A percentile compares a stretch with the other conserved stretches of the same genome.
Evolutionary conservation across 2,797 vertebrate genomes (phyloP).

Genomic region (Morus bassanus): DNA sequence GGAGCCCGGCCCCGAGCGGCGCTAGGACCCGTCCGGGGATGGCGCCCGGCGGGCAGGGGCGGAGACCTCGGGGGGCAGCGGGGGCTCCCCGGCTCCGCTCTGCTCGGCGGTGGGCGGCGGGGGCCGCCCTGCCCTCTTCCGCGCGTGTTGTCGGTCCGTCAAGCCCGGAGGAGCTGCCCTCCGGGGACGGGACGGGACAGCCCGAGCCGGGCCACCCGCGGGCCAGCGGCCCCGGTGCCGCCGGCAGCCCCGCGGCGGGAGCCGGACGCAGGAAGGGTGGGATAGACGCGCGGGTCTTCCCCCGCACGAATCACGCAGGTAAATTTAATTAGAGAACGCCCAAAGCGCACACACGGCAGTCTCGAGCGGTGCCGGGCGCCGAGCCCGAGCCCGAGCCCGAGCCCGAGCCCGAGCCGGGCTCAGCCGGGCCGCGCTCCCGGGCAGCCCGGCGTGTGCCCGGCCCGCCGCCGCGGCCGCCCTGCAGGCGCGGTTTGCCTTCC

Average conservation of each 20-base stretch:
- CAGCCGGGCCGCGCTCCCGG: too few species aligned
- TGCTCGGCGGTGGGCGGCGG: background rate
- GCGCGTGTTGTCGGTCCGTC: too few species aligned
- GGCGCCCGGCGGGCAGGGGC: background rate
- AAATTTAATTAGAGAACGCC: background rate
- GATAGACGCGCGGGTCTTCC: background rate
- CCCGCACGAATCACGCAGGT: background rate
- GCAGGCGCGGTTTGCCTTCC: background rate
- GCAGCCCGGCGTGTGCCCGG: background rate
- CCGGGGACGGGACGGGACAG: background rate
- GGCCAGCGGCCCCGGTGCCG: background rate
- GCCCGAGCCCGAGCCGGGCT: too few species aligned
- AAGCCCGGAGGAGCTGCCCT: background rate
- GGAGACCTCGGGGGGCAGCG: background rate
- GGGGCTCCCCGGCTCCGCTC: background rate
- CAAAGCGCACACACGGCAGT: background rate
- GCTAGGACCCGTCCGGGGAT: constrained; percentile 7
- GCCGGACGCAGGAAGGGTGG: background rate
- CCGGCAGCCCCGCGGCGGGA: background rate
- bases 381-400: too few species aligned
- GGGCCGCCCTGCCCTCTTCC: background rate
- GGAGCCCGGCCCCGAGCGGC: background rate
- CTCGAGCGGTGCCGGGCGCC: background rate
- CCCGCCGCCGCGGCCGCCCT: background rate
- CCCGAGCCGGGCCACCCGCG: background rate